These are phyloP conservation scores for Neodiprion pinetum DNA, from an alignment of 1,140 invertebrate genomes.

Conservation along the genomic window DNA sequence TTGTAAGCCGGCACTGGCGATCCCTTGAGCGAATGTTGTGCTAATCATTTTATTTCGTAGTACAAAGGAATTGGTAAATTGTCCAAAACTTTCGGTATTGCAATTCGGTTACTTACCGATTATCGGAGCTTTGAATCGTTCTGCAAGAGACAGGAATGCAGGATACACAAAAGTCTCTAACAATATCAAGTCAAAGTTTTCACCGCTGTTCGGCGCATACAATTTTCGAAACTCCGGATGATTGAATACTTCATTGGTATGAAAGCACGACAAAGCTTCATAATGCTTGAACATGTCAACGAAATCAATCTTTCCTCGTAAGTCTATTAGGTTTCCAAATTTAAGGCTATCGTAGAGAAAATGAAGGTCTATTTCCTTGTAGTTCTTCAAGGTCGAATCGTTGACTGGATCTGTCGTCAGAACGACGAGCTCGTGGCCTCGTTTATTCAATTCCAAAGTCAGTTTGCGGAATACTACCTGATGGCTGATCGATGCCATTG, in stretches of 20 bases:
- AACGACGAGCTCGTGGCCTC: conserved; percentile 51
- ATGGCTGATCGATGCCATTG: conserved; percentile 37
- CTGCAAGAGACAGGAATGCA: conserved; percentile 22
- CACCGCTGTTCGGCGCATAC: conserved; percentile 26
- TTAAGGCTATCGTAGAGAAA: conserved; percentile 6
- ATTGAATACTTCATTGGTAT: conserved; percentile 20
- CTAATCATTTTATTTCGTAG: too few species aligned
- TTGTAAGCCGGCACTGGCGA: neutral
- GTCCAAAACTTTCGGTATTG: neutral
- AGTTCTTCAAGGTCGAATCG: conserved; percentile 22
- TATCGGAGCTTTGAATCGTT: conserved; percentile 36
- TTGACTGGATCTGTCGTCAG: conserved; percentile 39
- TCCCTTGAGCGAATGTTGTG: neutral
- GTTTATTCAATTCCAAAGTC: conserved; percentile 34
- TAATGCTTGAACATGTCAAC: rapidly evolving
- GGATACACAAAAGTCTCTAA: conserved; percentile 27
- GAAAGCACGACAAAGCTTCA: neutral
- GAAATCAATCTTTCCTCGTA: conserved; percentile 19
- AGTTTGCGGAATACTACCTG: conserved; percentile 38
- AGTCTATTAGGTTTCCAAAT: neutral
- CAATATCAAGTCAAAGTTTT: conserved; percentile 39
- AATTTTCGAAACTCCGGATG: conserved; percentile 32
- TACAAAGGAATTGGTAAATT: neutral
- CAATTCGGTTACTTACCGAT: conserved; percentile 34
- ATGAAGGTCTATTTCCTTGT: conserved; percentile 29